phyloP scores from a whole-genome alignment of 37 sponge, comb jelly and placozoan species.

The Halisarca cf. caerulea region DNA sequence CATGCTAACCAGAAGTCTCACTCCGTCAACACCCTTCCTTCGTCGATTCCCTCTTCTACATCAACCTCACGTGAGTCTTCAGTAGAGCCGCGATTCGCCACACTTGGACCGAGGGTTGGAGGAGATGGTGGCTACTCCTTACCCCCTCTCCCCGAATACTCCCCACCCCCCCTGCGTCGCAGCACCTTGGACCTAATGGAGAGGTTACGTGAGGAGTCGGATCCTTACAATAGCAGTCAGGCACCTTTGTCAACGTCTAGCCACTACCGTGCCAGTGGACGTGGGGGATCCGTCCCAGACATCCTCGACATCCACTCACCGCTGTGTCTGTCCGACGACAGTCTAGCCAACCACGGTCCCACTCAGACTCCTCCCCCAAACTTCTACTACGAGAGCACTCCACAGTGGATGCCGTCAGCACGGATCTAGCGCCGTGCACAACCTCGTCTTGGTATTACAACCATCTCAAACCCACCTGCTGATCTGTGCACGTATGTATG shows the following conservation, averaged over 20 bases:
- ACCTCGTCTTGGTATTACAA: no score
- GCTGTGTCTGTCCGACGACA: background rate
- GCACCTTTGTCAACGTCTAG: background rate
- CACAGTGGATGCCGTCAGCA: no score
- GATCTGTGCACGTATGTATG: background rate
- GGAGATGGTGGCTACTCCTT: background rate
- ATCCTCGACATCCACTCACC: background rate
- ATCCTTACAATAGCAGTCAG: background rate
- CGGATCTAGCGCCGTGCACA: no score
- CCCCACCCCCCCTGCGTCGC: constrained; percentile 21
- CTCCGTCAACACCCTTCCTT: constrained; percentile 9
- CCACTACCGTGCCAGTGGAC: background rate
- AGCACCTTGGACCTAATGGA: constrained; percentile 11
- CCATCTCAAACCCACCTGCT: no score
- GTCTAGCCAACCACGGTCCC: constrained; percentile 15
- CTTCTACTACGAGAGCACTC: no score
- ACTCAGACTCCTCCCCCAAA: constrained; percentile 17
- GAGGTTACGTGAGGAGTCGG: background rate
- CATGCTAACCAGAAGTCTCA: background rate
- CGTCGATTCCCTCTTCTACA: constrained; percentile 19
- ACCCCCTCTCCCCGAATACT: background rate
- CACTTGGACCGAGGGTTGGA: background rate
- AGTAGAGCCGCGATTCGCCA: constrained; percentile 22
- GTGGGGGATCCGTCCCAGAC: background rate
- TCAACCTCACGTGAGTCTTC: constrained; percentile 45